Percentiles rank a stretch among this genome's conserved stretches.
Conservation (phyloP, 2,113 vertebrate genomes). For the Alethe castanea region DNA sequence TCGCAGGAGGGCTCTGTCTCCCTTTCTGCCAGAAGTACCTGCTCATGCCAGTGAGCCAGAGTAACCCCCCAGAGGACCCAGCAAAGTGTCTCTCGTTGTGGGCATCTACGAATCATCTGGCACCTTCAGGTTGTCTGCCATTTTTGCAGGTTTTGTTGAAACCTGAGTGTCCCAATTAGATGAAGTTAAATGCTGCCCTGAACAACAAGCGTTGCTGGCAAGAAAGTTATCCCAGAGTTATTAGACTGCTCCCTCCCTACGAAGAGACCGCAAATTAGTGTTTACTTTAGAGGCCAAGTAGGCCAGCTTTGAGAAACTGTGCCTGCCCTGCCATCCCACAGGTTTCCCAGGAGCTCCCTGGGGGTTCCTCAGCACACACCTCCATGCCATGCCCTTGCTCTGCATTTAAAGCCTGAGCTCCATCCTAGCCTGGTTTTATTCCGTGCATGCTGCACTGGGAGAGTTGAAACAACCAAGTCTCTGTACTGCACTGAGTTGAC, state of each 20-base stretch:
- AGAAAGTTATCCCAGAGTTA: background rate
- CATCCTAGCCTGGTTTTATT: background rate
- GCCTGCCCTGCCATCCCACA: rapidly evolving
- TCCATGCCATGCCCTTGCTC: background rate
- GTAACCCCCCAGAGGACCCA: rapidly evolving
- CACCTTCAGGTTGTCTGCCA: background rate
- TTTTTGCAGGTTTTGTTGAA: background rate
- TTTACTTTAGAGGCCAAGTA: slow-evolving; percentile 12
- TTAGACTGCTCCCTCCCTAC: background rate
- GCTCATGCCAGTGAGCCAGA: rapidly evolving
- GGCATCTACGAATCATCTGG: background rate
- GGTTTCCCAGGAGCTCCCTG: background rate
- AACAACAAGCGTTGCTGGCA: background rate
- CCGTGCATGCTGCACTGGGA: background rate
- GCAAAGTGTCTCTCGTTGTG: rapidly evolving
- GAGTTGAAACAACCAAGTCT: background rate
- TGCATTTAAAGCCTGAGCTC: background rate
- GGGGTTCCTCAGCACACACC: background rate
- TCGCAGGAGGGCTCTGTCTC: background rate
- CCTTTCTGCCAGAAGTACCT: background rate
- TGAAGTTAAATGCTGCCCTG: background rate
- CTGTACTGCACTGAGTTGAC: background rate
- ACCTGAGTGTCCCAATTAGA: background rate
- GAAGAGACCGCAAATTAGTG: background rate
- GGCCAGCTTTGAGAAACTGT: background rate